Percentiles rank a stretch among this genome's conserved stretches.
phyloP scores from a whole-genome alignment of 1,140 invertebrate species.

The Rhagoletis zephyria region DNA sequence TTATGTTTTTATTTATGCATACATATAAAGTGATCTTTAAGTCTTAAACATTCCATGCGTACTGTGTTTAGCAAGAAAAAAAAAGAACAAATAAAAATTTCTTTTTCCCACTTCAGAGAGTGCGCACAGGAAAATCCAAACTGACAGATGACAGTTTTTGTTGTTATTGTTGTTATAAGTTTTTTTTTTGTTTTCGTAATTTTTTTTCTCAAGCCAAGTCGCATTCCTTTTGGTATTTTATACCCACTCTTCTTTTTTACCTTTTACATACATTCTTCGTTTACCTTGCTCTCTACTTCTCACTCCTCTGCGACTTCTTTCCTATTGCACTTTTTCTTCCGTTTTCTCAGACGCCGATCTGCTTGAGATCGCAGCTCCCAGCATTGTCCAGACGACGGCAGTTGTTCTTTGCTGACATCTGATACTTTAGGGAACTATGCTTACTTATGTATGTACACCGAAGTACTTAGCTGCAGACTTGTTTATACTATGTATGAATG shows the following conservation, averaged over 20 bases:
- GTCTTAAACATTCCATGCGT: constrained; percentile 7
- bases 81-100: constrained; percentile 49
- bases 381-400: constrained; percentile 28
- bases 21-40: constrained; percentile 13
- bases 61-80: constrained; percentile 11
- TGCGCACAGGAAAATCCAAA: constrained; percentile 45
- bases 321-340: constrained; percentile 15
- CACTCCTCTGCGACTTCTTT: no score
- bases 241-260: background rate
- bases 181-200: no score
- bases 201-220: constrained; percentile 10
- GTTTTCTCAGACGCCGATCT: constrained; percentile 34
- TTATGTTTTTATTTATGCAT: background rate
- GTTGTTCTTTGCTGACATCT: constrained; percentile 35
- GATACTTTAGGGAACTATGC: constrained; percentile 44
- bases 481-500: no score
- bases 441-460: background rate
- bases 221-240: background rate
- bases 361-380: constrained; percentile 31
- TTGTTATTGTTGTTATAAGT: no score
- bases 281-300: background rate
- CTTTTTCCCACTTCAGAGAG: constrained; percentile 47
- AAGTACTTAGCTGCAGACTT: background rate
- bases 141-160: constrained; percentile 55
- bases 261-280: background rate